Evolutionary conservation across 2,113 vertebrate species (phyloP).

Genomic region (Ctenodactylus gundi): DNA sequence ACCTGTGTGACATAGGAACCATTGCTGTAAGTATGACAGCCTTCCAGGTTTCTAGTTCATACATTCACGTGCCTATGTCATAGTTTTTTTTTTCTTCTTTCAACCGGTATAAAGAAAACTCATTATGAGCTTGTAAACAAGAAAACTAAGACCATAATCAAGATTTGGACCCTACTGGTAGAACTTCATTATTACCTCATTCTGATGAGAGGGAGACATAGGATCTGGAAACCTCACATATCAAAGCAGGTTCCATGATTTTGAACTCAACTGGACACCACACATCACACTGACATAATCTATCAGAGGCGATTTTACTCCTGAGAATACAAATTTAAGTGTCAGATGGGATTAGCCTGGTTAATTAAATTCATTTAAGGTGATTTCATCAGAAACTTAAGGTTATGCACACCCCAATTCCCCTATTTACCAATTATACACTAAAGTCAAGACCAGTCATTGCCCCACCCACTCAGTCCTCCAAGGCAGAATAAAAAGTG

Average conservation of each 20-base stretch:
- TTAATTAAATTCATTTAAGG: neutral
- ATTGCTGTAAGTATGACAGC: rapidly evolving
- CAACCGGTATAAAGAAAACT: neutral
- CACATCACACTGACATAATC: neutral
- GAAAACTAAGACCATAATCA: neutral
- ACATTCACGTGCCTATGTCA: no score
- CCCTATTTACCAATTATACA: neutral
- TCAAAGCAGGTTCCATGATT: neutral
- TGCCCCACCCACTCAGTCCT: neutral
- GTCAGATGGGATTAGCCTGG: neutral
- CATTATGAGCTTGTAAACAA: neutral
- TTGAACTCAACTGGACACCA: neutral
- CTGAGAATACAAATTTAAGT: neutral
- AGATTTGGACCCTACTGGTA: neutral
- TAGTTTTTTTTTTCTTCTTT: neutral
- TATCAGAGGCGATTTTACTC: neutral
- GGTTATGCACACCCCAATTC: neutral
- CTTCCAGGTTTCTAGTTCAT: neutral
- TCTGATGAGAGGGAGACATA: neutral
- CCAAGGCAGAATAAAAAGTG: neutral
- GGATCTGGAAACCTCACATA: neutral
- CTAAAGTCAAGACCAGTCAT: neutral
- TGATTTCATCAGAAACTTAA: neutral
- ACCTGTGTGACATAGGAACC: no score
- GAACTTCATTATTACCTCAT: neutral